Evolutionary conservation across 2,113 vertebrate genomes (phyloP).

Genomic region (Equus przewalskii): DNA sequence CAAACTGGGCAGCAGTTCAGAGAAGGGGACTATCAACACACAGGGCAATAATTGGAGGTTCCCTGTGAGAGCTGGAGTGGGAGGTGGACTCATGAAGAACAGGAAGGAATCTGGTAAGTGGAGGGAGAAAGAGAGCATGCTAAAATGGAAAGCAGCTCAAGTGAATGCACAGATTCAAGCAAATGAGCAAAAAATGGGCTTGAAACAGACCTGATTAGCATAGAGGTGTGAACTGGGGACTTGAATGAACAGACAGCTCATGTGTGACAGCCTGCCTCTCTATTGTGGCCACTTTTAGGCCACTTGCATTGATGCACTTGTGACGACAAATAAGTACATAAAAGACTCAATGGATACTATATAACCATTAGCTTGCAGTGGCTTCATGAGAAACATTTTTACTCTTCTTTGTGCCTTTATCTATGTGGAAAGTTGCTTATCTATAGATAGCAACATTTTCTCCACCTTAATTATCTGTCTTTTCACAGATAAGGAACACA

Average conservation of each 20-base stretch:
- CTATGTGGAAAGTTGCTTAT: not conserved
- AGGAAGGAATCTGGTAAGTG: slow-evolving; percentile 3
- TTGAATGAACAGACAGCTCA: not conserved
- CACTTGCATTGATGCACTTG: not conserved
- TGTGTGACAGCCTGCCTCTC: not conserved
- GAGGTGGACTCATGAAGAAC: not conserved
- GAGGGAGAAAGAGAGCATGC: not conserved
- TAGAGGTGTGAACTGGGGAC: not conserved
- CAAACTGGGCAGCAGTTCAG: slow-evolving; percentile 75
- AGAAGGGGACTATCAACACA: slow-evolving; percentile 54
- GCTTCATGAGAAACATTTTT: slow-evolving; percentile 18
- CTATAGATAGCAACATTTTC: not conserved
- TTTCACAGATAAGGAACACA: not conserved
- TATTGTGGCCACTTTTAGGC: not conserved
- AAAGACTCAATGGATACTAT: not conserved
- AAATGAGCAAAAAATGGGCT: not conserved
- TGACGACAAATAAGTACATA: not conserved
- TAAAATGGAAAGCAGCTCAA: not conserved
- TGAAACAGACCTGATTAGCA: slow-evolving; percentile 12
- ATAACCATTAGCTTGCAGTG: not conserved
- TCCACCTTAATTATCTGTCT: not conserved
- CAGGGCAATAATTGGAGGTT: not conserved
- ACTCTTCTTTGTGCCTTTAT: not conserved
- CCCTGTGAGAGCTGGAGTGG: not conserved
- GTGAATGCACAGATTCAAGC: not conserved